phyloP scores from a whole-genome alignment of 1,140 invertebrate species.

The Colletes gigas region DNA sequence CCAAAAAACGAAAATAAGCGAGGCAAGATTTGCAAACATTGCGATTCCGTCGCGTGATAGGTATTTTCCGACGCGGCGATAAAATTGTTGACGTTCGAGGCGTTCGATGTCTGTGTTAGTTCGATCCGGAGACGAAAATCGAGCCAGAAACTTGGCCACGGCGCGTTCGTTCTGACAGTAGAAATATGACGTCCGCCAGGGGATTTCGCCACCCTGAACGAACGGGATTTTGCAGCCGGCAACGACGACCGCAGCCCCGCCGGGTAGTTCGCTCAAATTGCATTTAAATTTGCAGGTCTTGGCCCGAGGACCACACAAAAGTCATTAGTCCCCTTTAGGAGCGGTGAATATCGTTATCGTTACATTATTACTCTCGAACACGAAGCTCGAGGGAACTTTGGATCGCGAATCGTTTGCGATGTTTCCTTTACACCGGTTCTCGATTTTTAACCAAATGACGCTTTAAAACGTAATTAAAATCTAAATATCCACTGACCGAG shows the following conservation, averaged over 20 bases:
- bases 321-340: constrained; percentile 49
- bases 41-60: no score
- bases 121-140: not conserved
- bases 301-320: constrained; percentile 37
- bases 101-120: no score
- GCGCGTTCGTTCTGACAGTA: constrained; percentile 41
- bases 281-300: constrained; percentile 59
- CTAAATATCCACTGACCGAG: no score
- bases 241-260: constrained; percentile 40
- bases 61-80: no score
- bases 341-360: constrained; percentile 47
- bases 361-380: constrained; percentile 28
- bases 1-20: no score
- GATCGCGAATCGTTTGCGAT: constrained; percentile 1
- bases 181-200: constrained; percentile 49
- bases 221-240: constrained; percentile 22
- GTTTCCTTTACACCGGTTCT: not conserved
- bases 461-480: no score
- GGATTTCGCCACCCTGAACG: constrained; percentile 20
- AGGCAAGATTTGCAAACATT: no score
- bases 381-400: not conserved
- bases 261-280: constrained; percentile 57
- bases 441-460: no score
- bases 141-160: constrained; percentile 36
- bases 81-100: no score